Evolutionary conservation across 2,113 vertebrate genomes (phyloP), one percentile per base, ranked within the genome.

Genomic region (Tyto alba): DNA sequence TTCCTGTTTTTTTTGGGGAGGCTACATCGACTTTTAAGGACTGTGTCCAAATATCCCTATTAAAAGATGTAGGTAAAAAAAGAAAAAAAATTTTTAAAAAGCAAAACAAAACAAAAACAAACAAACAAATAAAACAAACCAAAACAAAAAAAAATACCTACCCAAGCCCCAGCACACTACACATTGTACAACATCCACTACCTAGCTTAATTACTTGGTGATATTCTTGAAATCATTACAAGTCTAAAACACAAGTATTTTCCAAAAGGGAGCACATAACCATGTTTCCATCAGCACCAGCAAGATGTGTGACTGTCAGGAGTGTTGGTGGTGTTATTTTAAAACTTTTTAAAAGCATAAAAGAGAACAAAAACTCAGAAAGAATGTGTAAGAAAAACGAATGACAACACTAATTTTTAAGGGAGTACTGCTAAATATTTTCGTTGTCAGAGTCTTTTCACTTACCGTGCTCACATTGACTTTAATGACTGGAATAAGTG

Each of bases 391-490:
- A 66, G 48, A 52, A 87, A 83, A 94, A 63, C 9, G 2, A 92
- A 71, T 20, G 8, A 10, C 17, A 81, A 68, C 30, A 6, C 20
- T 59, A 7, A 62, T 38, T 88, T 85, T 76, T 67, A 73, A 55
- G 16, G 17, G 66, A 41, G 45, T 55, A 52, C 53, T 25, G 27
- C 23, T 68, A 76, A 40, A 30, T 50, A 62, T 34, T 71, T 84
- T 77, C 23, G 40, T 34, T 47, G 38, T 13, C n/a, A 15, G 56
- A 10, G 10, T 64, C 16, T 84, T 92, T 74, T 48, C 41, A 98
- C 99, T 99, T 97, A 99, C 99, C 11, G 99, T 99, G 98, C 99
- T 99, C 97, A 99, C 99, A 94, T 99, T 99, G 78, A 99, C 98
- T 98, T 99, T 99, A 97, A 99, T 99, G 84, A 99, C 99, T 7